Conservation (phyloP, 2,888 invertebrate genomes). For the Schrankia costaestrigalis region DNA sequence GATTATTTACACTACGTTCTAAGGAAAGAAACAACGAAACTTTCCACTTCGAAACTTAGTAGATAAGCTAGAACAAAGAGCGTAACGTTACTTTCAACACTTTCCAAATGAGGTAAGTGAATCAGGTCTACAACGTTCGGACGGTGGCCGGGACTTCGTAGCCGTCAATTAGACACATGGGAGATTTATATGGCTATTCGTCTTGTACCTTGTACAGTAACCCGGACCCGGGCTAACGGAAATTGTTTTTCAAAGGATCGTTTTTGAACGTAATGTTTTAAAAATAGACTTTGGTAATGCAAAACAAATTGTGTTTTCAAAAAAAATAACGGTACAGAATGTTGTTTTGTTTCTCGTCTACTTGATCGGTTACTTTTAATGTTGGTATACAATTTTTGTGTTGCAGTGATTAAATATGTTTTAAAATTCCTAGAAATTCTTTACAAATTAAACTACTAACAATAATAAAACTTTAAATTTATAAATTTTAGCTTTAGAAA, state of each 20-base stretch:
- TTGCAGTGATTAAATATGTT: too few species aligned
- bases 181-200: slow-evolving; percentile 74
- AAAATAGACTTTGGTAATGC: slow-evolving; percentile 42
- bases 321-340: slow-evolving; percentile 39
- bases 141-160: slow-evolving; percentile 48
- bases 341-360: too few species aligned
- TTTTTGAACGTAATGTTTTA: slow-evolving; percentile 37
- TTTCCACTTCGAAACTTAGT: too few species aligned
- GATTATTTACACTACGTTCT: too few species aligned
- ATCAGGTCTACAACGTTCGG: slow-evolving; percentile 46
- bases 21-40: too few species aligned
- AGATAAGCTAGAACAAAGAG: slow-evolving; percentile 32
- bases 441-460: too few species aligned
- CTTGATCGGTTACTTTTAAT: too few species aligned
- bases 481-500: too few species aligned
- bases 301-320: slow-evolving; percentile 38
- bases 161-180: slow-evolving; percentile 73
- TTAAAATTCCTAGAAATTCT: too few species aligned
- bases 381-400: too few species aligned
- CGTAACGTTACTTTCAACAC: slow-evolving; percentile 35
- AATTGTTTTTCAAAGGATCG: slow-evolving; percentile 64
- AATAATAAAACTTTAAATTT: too few species aligned
- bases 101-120: slow-evolving; percentile 53
- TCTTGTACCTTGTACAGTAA: slow-evolving; percentile 56
- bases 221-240: slow-evolving; percentile 44